These are phyloP conservation scores for Dipodomys stephensi DNA, from an alignment of 2,113 vertebrate species.

Conservation along the genomic window DNA sequence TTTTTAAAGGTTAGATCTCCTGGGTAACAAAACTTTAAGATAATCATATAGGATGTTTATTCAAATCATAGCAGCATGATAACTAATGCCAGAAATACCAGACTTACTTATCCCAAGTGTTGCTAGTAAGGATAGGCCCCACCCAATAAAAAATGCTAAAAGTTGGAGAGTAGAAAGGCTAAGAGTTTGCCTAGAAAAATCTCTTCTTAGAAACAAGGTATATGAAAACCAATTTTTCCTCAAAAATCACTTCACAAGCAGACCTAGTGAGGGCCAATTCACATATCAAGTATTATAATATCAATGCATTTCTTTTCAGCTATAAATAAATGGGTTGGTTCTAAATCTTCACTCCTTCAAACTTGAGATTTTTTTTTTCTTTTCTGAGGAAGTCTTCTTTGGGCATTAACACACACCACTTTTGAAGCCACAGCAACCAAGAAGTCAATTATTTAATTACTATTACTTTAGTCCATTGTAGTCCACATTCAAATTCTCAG, in stretches of 20 bases:
- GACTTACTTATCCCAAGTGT: neutral
- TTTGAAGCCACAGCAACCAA: neutral
- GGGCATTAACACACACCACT: accelerated
- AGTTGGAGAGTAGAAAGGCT: neutral
- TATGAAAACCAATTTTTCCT: neutral
- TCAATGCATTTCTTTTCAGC: constrained; percentile 34
- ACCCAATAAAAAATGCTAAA: neutral
- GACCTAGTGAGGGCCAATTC: neutral
- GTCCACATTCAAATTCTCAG: neutral
- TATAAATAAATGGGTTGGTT: neutral
- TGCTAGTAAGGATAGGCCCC: neutral
- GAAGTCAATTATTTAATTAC: no score
- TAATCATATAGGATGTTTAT: no score
- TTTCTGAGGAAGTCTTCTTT: neutral
- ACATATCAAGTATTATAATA: neutral
- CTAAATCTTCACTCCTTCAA: neutral
- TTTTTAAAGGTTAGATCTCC: neutral
- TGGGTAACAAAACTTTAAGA: neutral
- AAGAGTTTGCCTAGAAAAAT: neutral
- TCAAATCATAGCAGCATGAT: neutral
- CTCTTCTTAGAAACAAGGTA: neutral
- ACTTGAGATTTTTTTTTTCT: neutral
- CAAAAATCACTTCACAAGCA: neutral
- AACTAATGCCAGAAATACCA: neutral
- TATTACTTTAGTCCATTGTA: neutral